Base-by-base conservation (phyloP, 2,113 vertebrate genomes). In the Ceratotherium simum region DNA sequence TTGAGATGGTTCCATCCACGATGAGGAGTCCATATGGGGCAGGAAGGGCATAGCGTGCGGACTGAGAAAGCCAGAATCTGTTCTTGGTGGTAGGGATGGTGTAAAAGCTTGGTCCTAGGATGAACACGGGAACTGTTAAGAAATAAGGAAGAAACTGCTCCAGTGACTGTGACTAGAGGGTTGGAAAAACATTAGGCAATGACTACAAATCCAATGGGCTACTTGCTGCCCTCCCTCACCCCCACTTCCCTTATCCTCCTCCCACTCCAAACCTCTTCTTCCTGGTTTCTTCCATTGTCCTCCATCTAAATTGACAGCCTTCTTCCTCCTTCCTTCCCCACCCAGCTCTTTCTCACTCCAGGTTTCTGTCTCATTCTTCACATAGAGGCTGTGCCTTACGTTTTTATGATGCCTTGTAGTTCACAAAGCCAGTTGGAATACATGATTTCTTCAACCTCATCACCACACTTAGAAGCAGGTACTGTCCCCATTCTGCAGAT, bases 181-280 rank as follows among this genome's bases (percentile, higher is more conserved):
- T 10, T 93, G 87, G 92, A 39, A 83, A 97, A 91, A 90, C 51
- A 78, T 0, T 78, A 96, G 90, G 80, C 21, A 3, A 56, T 96
- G 75, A 96, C 79, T 83, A 2, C 18, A 79, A 4, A 79, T 2
- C 86, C 25, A 79, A 79, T 73, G 70, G 93, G n/a, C 29, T 42
- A 27, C 17, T 46, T 14, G n/a, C 72, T 92, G 88, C 51, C 87
- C 79, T 94, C 65, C 67, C 75, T 90, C 75, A 93, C 48, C 92
- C 85, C 58, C 48, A 46, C 96, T 95, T 98, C 96, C 86, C 84
- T 95, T 92, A 78, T 91, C 87, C 56, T 84, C 96, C 95, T 96
- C 97, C 98, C 78, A 76, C 97, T 97, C 65, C 67, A 72, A 91
- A 64, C 46, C 92, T 88, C 84, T 69, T 91, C 91, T 88, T 97